Base-by-base conservation (phyloP, 2,113 vertebrate genomes). In the Eretmochelys imbricata region DNA sequence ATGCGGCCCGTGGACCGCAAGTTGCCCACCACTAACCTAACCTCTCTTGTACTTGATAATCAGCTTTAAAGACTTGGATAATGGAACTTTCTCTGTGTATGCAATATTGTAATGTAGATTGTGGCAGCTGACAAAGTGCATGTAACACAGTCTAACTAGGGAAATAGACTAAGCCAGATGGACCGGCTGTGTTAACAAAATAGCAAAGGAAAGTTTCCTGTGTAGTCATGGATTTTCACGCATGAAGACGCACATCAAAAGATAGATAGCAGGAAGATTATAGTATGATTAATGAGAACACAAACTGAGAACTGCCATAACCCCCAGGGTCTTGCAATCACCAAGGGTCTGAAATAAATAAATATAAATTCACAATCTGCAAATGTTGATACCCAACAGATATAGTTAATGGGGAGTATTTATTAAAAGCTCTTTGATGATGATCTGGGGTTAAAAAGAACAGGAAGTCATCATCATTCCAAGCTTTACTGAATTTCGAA, bases 41-140 rank as follows among this genome's bases (percentile, higher is more conserved):
- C 6, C 10, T 88, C 2, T 81, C 2, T 42, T 86, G 48, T 89
- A 55, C 62, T 92, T 1, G 19, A 10, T 80, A 25, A 42, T 13
- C 50, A 35, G 1, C 5, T 25, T 85, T 13, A 14, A 87, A 35
- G 29, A 38, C 2, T 0, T 80, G 53, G 50, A 42, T 10, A 48
- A 72, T 1, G 17, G 22, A 35, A 1, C 51, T 96, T 81, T 49
- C 49, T 87, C 20, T 0, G 1, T 42, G 42, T 3, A 5, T 53
- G 38, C 8, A 3, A 0, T 46, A 29, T 4, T 72, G 24, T 31
- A 10, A 10, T 0, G 0, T 54, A 49, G 53, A 25, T 6, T 35
- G 72, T 31, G 75, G 55, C 8, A 42, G 38, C 24, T 22, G 25
- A 19, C 49, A 59, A 24, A 55, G 42, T 75, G 5, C 1, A 12